These are phyloP conservation scores for Tenebrio molitor DNA, from an alignment of 1,140 invertebrate species.

Conservation along the genomic window DNA sequence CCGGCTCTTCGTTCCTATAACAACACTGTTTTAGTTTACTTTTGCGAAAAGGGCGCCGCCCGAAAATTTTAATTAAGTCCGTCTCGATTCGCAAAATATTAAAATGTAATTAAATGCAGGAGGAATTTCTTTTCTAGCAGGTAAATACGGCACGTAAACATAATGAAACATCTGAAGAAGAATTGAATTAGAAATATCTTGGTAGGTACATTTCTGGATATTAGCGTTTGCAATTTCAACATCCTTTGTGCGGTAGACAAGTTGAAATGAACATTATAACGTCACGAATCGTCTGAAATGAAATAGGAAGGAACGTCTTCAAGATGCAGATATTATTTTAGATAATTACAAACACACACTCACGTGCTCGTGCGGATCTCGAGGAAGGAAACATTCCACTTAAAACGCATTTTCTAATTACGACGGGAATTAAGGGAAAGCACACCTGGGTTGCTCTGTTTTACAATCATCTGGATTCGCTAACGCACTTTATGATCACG, in stretches of 20 bases:
- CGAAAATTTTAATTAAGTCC: constrained; percentile 24
- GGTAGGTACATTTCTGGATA: constrained; percentile 50
- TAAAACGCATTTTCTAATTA: constrained; percentile 2
- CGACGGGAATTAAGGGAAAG: neutral
- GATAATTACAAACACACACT: constrained; percentile 35
- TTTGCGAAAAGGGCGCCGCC: neutral
- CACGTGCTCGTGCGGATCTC: neutral
- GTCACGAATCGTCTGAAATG: constrained; percentile 46
- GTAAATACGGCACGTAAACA: constrained; percentile 29
- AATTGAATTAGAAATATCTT: constrained; percentile 51
- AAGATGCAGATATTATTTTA: constrained; percentile 42
- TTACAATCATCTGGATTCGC: too few species aligned
- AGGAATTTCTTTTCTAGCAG: constrained; percentile 21
- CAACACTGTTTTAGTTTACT: constrained; percentile 7
- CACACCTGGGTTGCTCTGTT: neutral
- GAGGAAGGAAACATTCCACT: neutral
- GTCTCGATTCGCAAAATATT: constrained; percentile 16
- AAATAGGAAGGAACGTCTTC: constrained; percentile 48
- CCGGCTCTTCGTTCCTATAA: neutral
- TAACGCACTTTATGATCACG: too few species aligned
- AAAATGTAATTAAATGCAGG: constrained; percentile 33
- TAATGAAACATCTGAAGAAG: constrained; percentile 52
- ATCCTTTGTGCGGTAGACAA: constrained; percentile 49
- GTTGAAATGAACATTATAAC: constrained; percentile 47
- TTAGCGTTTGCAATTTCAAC: constrained; percentile 51